Base-by-base conservation (phyloP, 1,140 invertebrate species). In the Scylla paramamosain region DNA sequence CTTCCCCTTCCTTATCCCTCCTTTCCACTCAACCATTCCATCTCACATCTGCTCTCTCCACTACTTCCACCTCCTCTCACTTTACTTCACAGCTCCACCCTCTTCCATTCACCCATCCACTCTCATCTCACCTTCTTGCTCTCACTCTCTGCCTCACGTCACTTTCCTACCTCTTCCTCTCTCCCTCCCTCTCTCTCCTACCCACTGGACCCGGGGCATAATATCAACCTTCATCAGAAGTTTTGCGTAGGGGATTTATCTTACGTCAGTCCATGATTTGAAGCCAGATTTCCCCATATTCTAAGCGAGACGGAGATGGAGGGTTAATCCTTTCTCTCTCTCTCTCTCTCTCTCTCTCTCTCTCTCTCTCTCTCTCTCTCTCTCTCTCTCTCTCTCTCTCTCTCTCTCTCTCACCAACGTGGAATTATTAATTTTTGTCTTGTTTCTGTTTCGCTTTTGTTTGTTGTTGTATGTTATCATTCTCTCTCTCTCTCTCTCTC, bases 341-440 rank as follows among this genome's bases (percentile, higher is more conserved):
- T 59, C 52, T 59, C 52, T n/a, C 12, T 77, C 25, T 14, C 10
- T 39, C 25, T 12, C 16, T 20, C 10, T 12, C 39, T 88, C 86
- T 88, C 86, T 88, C 86, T 88, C 86, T 88, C 86, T 88, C 86
- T 88, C 86, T 88, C 86, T 88, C 86, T 88, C 67, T 77, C 67
- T 77, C 67, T 77, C 67, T 77, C 67, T 77, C 67, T 77, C 67
- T 77, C 67, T 77, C 67, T 77, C 67, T 77, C 67, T 77, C 67
- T 77, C 67, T 77, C 67, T 77, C 67, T 77, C 67, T 77, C 67
- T 77, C 67, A 16, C 67, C 6, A 39, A 6, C 39, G 6, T 39
- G 39, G 39, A 29, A 2, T 25, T 25, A 16, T 67, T 25, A 48
- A 28, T 31, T 84, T 4, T 48, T 14, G 14, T 4, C n/a, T n/a